phyloP scores from a whole-genome alignment of 1,140 invertebrate genomes.

The Drosophila littoralis region DNA sequence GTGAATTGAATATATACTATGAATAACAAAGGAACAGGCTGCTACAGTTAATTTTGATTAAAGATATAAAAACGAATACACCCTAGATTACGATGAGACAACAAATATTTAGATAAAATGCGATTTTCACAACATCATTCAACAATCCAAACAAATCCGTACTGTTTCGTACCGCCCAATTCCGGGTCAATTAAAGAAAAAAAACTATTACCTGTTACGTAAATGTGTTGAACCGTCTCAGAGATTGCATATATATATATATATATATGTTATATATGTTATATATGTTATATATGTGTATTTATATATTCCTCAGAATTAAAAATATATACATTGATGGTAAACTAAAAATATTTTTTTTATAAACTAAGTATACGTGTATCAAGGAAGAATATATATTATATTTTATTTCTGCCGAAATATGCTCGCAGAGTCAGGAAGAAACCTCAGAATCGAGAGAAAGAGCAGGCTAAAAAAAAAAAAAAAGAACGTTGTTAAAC shows the following conservation, averaged over 20 bases:
- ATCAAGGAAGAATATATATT: background rate
- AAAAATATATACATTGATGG: conserved; percentile 14
- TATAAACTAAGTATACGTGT: conserved; percentile 7
- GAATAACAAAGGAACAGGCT: conserved; percentile 39
- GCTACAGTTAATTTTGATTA: conserved; percentile 26
- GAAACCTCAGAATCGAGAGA: background rate
- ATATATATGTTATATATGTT: too few species aligned
- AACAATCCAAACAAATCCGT: background rate
- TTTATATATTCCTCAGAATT: conserved; percentile 13
- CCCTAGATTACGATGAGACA: background rate
- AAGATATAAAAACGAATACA: background rate
- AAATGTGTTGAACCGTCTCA: conserved; percentile 65
- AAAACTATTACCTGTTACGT: conserved; percentile 21
- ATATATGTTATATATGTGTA: too few species aligned
- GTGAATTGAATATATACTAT: conserved; percentile 12
- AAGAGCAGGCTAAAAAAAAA: background rate
- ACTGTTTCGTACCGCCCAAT: background rate
- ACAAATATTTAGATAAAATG: conserved; percentile 2
- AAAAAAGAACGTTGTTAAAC: conserved; percentile 1
- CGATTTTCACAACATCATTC: conserved; percentile 4
- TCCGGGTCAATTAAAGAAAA: background rate
- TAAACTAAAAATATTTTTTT: conserved; percentile 1
- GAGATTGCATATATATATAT: conserved; percentile 53
- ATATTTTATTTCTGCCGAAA: background rate
- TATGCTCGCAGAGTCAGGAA: conserved; percentile 9